Percentiles rank a stretch among this genome's conserved stretches.
Evolutionary conservation across 1,140 invertebrate genomes (phyloP).

Genomic region (Anadara kagoshimensis): DNA sequence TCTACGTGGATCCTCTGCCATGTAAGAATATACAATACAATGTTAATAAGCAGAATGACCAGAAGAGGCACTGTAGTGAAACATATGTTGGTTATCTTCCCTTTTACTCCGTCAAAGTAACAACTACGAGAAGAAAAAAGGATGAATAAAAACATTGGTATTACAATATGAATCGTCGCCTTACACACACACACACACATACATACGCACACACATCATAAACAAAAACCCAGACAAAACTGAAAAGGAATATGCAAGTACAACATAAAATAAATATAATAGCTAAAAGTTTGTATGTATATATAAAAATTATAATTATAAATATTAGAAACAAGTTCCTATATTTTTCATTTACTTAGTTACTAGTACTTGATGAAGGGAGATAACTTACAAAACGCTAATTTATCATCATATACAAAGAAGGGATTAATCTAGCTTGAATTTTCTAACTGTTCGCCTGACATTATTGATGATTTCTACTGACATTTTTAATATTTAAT

Average conservation of each 20-base stretch:
- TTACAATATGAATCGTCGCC: not conserved
- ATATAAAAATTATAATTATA: too few relatives aligned
- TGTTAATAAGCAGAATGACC: slow-evolving; percentile 39
- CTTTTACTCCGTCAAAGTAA: slow-evolving; percentile 49
- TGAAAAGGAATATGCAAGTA: too few relatives aligned
- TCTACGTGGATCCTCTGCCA: slow-evolving; percentile 40
- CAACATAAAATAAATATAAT: too few relatives aligned
- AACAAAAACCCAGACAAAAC: not conserved
- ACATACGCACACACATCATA: too few relatives aligned
- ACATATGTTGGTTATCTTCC: slow-evolving; percentile 35
- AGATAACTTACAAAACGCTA: too few relatives aligned
- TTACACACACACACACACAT: not conserved
- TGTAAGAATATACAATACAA: slow-evolving; percentile 41
- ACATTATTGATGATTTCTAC: not conserved
- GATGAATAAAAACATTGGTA: not conserved
- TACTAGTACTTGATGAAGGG: too few relatives aligned
- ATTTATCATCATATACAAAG: too few relatives aligned
- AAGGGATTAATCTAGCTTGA: too few relatives aligned
- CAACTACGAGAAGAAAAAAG: slow-evolving; percentile 35
- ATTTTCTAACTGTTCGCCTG: too few relatives aligned
- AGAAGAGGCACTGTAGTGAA: slow-evolving; percentile 46
- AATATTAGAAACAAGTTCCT: too few relatives aligned
- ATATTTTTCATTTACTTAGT: too few relatives aligned
- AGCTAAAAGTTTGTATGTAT: too few relatives aligned
- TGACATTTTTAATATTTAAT: not conserved